phyloP scores from a whole-genome alignment of 2,113 vertebrate species.

The Hyperopisus bebe region DNA sequence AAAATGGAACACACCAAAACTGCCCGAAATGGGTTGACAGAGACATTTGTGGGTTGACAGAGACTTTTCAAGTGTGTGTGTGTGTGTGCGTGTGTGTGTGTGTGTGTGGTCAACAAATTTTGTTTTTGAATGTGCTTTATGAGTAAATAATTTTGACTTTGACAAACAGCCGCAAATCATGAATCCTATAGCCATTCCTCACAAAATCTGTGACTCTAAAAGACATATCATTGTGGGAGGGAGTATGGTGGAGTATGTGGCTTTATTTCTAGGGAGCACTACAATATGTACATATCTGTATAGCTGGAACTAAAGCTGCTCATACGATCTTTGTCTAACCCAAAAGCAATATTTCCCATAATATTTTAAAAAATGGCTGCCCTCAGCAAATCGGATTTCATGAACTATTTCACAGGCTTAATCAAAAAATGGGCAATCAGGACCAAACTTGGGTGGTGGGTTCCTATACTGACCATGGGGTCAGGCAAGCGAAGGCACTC shows the following conservation, averaged over 20 bases:
- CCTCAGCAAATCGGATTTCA: background rate
- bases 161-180: background rate
- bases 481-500: background rate
- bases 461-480: background rate
- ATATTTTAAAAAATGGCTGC: background rate
- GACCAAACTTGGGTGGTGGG: background rate
- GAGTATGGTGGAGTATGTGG: background rate
- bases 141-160: background rate
- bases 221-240: background rate
- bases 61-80: too few species aligned
- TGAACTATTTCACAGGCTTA: background rate
- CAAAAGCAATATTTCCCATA: background rate
- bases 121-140: background rate
- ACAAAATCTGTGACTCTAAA: background rate
- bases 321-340: background rate
- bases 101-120: background rate
- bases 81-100: too few species aligned
- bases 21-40: too few species aligned
- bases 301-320: background rate
- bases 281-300: background rate
- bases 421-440: background rate
- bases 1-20: too few species aligned
- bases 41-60: too few species aligned
- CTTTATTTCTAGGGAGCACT: background rate
- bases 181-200: background rate